Percentiles rank a stretch among this genome's conserved stretches.
Conservation (phyloP, 2,888 invertebrate species). For the Melanotus villosus region DNA sequence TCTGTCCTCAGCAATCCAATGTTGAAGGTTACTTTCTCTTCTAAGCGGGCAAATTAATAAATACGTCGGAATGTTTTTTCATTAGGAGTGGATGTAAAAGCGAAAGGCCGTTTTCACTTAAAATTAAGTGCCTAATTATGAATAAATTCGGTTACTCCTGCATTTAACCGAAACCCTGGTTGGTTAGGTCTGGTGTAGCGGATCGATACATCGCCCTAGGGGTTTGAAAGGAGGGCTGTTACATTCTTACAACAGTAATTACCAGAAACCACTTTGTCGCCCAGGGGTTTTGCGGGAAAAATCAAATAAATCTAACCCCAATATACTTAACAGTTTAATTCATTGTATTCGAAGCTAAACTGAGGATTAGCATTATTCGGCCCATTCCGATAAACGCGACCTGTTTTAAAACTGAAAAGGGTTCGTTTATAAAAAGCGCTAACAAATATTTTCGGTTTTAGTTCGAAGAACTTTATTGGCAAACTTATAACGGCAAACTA, state of each 20-base stretch:
- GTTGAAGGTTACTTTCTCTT: background rate
- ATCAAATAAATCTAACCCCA: conserved; percentile 54
- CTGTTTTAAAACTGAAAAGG: background rate
- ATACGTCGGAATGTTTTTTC: conserved; percentile 18
- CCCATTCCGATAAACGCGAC: background rate
- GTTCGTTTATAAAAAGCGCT: background rate
- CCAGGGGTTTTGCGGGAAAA: conserved; percentile 47
- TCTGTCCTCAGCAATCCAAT: background rate
- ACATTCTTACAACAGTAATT: conserved; percentile 58
- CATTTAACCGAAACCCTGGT: conserved; percentile 15
- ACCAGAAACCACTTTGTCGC: conserved; percentile 57
- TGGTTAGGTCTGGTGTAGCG: conserved; percentile 33
- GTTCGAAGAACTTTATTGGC: conserved; percentile 19
- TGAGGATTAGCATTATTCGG: conserved; percentile 6
- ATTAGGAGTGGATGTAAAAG: conserved; percentile 16
- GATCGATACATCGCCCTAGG: conserved; percentile 54
- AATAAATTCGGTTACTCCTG: conserved; percentile 29
- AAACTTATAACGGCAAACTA: conserved; percentile 16
- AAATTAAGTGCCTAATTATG: conserved; percentile 26
- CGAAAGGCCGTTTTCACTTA: conserved; percentile 25
- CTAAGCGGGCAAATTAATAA: conserved; percentile 13
- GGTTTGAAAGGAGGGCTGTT: conserved; percentile 52
- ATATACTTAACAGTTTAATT: conserved; percentile 50
- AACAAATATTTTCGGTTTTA: background rate
- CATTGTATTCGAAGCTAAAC: conserved; percentile 41